Conservation (phyloP, 37 sponge, comb jelly and placozoan species). For the Diacarnus erythraeanus region DNA sequence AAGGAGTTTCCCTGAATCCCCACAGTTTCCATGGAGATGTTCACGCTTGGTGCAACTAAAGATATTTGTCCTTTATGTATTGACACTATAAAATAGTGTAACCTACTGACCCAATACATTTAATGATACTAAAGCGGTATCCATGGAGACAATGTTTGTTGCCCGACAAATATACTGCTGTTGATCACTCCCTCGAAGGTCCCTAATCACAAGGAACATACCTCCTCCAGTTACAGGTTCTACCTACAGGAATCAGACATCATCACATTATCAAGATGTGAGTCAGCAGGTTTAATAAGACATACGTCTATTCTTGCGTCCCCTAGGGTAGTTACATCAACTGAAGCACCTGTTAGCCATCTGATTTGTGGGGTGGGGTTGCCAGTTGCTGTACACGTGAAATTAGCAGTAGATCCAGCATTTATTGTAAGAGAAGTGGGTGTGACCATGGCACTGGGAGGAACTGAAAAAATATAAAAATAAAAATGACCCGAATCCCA, state of each 20-base stretch:
- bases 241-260: neutral
- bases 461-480: slow-evolving; percentile 11
- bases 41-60: slow-evolving; percentile 50
- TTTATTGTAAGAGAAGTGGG: slow-evolving; percentile 9
- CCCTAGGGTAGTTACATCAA: slow-evolving; percentile 22
- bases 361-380: slow-evolving; percentile 45
- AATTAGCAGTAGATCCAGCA: slow-evolving; percentile 18
- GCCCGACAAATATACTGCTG: slow-evolving; percentile 53
- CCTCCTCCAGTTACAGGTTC: neutral
- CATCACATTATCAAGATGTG: neutral
- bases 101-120: slow-evolving; percentile 5
- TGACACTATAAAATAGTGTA: slow-evolving; percentile 23
- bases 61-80: too few species aligned
- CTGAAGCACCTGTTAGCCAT: slow-evolving; percentile 30
- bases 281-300: neutral
- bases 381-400: slow-evolving; percentile 36
- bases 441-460: slow-evolving; percentile 20
- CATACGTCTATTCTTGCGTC: slow-evolving; percentile 38
- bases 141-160: slow-evolving; percentile 38
- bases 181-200: slow-evolving; percentile 3
- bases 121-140: slow-evolving; percentile 14
- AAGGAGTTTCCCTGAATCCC: slow-evolving; percentile 15
- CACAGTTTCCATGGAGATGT: slow-evolving; percentile 7
- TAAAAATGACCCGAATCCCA: too few species aligned
- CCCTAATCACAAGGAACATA: neutral